A percentile compares a stretch with the other conserved stretches of the same genome.
Evolutionary conservation across 2,113 vertebrate genomes (phyloP).

Genomic region (Symphodus melops): DNA sequence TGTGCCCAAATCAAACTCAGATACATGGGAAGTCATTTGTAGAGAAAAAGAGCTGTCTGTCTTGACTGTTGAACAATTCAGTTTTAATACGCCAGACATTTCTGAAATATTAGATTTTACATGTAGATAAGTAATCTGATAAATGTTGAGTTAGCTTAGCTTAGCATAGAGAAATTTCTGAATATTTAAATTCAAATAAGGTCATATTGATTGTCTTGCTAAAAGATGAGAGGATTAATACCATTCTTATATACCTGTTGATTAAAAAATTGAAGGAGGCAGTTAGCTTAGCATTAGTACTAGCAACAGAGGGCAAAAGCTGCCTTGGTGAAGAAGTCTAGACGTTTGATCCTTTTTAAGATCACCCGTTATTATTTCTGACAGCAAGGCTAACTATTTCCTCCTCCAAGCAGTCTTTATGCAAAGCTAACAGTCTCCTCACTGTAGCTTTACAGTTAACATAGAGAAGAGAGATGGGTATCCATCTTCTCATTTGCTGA

Average conservation of each 20-base stretch:
- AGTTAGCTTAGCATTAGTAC: not conserved
- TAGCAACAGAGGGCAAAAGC: not conserved
- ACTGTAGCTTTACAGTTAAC: not conserved
- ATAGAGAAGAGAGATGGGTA: not conserved
- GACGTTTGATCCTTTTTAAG: no score
- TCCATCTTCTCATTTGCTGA: not conserved
- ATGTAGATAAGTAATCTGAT: no score
- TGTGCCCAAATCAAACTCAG: not conserved
- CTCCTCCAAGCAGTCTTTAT: not conserved
- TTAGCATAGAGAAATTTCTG: not conserved
- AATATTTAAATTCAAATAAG: no score
- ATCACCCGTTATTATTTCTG: not conserved
- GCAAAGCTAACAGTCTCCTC: not conserved
- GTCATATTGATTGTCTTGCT: no score
- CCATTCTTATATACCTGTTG: no score
- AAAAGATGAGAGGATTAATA: no score
- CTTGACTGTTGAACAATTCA: no score
- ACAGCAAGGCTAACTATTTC: not conserved
- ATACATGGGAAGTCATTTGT: not conserved
- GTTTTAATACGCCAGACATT: no score
- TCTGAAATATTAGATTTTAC: no score
- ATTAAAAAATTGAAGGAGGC: no score
- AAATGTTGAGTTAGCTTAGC: constrained; percentile 1
- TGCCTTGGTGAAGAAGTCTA: not conserved
- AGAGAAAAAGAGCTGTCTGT: not conserved